phyloP scores from a whole-genome alignment of 2,888 invertebrate genomes.

The Kryphioiulus occultus region DNA sequence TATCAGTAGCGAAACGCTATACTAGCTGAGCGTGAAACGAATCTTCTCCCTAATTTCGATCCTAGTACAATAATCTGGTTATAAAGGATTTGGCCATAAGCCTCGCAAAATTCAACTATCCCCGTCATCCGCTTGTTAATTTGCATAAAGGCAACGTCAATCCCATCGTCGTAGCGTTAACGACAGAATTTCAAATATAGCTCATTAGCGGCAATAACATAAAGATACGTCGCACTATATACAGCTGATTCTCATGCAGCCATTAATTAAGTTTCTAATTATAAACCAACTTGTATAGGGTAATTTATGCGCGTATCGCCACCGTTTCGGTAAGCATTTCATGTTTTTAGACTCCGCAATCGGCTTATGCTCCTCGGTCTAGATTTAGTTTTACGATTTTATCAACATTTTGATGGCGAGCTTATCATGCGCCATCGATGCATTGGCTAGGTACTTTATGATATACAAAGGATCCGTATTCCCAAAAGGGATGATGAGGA shows the following conservation, averaged over 20 bases:
- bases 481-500: not conserved
- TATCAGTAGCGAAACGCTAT: slow-evolving; percentile 19
- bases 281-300: not conserved
- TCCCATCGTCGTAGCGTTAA: slow-evolving; percentile 5
- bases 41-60: slow-evolving; percentile 12
- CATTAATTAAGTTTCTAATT: slow-evolving; percentile 5
- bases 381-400: not conserved
- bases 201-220: slow-evolving; percentile 5
- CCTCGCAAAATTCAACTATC: not conserved
- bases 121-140: not conserved
- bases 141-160: slow-evolving; percentile 5
- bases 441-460: not conserved
- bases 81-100: slow-evolving; percentile 18
- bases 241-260: not conserved
- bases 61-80: not conserved
- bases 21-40: slow-evolving; percentile 24
- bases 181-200: slow-evolving; percentile 5
- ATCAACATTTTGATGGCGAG: not conserved
- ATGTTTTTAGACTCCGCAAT: not conserved
- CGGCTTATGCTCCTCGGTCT: not conserved
- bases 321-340: not conserved
- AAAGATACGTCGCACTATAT: not conserved
- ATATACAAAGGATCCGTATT: not conserved
- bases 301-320: not conserved
- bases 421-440: not conserved